Base-by-base conservation (phyloP, 2,797 vertebrate species). In the Micromesistius poutassou region DNA sequence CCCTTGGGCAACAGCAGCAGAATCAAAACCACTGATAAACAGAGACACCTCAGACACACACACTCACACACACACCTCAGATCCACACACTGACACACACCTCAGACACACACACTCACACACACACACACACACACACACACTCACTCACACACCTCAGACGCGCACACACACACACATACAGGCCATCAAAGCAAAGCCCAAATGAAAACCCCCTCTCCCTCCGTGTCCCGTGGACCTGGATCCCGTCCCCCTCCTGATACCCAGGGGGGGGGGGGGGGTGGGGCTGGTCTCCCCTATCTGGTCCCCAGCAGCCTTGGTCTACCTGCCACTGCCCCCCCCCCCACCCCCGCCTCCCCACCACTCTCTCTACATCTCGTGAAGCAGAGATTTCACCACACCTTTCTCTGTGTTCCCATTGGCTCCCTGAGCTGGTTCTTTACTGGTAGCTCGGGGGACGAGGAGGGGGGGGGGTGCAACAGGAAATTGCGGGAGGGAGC, bases 1-100 rank as follows among this genome's bases (percentile, higher is more conserved):
- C 88, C 87, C 86, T 28, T 81, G 84, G 89, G 87, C 83, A 28
- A 28, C 87, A 85, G 86, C 85, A 87, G 87, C 83, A 87, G 89
- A 90, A 87, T 80, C 79, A 80, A n/a, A 78, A 86, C 79, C 80
- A 81, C 74, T 78, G 87, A 91, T 36, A 71, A 14, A 19, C 75
- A 70, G 50, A 40, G 35, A 73, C 71, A 73, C 71, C 71, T 28
- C 70, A 71, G 38, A 74, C 38, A 30, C 73, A 46, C 40, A 30
- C n/a, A n/a, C n/a, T n/a, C n/a, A n/a, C 42, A 30, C 74, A 50
- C 40, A 30, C 74, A 35, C 62, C 12, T 16, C 42, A 46, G 42
- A 46, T 13, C 13, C 42, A 46, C 42, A 46, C 42, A 46, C 42
- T 14, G 13, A 46, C 42, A 46, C 42, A 46, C 42, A 46, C 42